Conservation (phyloP, 2,113 vertebrate species). For the Neogale vison region DNA sequence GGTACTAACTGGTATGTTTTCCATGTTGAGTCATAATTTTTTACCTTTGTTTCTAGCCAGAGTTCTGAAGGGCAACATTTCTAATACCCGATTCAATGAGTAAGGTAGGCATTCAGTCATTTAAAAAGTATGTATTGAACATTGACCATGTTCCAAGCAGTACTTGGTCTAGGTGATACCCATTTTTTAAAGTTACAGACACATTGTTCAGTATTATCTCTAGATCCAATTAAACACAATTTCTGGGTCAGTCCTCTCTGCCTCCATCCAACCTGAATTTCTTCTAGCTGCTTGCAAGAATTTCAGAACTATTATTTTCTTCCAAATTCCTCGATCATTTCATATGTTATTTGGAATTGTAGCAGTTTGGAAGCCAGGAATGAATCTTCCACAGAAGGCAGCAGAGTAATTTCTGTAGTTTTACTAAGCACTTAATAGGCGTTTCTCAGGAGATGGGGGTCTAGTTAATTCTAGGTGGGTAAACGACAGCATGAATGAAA, state of each 20-base stretch:
- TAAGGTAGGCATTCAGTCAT: not conserved
- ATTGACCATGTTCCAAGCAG: not conserved
- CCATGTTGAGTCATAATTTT: not conserved
- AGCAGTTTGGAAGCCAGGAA: not conserved
- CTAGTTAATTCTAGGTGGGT: not conserved
- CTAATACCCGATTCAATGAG: not conserved
- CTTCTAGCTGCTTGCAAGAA: constrained; percentile 31
- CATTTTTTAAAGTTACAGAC: not conserved
- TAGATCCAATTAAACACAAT: not conserved
- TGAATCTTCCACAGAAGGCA: not conserved
- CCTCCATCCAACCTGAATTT: not conserved
- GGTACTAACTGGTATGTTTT: not conserved
- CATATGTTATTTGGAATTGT: not conserved
- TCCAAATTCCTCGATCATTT: not conserved
- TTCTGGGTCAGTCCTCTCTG: not conserved
- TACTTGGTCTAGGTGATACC: not conserved
- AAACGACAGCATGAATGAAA: not conserved
- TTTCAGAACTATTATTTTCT: not conserved
- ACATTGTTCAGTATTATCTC: not conserved
- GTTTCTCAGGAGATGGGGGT: not conserved
- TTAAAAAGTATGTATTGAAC: not conserved
- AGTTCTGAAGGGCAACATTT: not conserved
- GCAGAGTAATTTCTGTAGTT: not conserved
- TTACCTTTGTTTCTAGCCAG: not conserved
- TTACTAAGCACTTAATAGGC: not conserved